phyloP scores from a whole-genome alignment of 2,888 invertebrate genomes.

The Galerucella pusilla region DNA sequence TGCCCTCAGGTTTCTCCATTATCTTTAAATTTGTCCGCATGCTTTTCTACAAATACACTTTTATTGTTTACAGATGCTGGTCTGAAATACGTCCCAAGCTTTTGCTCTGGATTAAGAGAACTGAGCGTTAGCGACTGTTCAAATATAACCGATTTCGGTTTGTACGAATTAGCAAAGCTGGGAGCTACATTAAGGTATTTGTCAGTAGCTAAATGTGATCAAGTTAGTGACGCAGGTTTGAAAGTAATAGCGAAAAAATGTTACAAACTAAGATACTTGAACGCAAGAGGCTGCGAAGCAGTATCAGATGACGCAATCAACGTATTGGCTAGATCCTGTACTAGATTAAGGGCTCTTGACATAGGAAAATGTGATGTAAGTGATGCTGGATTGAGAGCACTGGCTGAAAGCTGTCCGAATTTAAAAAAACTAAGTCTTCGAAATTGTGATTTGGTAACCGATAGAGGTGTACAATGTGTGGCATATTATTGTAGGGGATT shows the following conservation, averaged over 20 bases:
- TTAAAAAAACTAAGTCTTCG: constrained; percentile 89
- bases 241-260: constrained; percentile 88
- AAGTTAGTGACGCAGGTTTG: constrained; percentile 90
- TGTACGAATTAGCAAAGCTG: constrained; percentile 89
- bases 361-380: constrained; percentile 95
- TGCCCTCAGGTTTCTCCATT: too few relatives aligned
- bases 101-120: constrained; percentile 85
- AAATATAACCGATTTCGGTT: constrained; percentile 89
- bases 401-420: constrained; percentile 91
- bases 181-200: constrained; percentile 91
- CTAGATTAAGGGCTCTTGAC: constrained; percentile 86
- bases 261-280: constrained; percentile 88
- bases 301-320: constrained; percentile 94
- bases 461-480: constrained; percentile 87
- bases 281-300: constrained; percentile 92
- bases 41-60: too few relatives aligned
- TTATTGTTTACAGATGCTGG: constrained; percentile 78
- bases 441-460: constrained; percentile 91
- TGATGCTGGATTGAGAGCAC: constrained; percentile 85
- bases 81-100: constrained; percentile 90
- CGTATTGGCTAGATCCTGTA: constrained; percentile 86
- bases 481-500: constrained; percentile 91
- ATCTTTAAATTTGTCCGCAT: too few relatives aligned
- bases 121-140: constrained; percentile 91
- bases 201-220: constrained; percentile 93